Evolutionary conservation across 2,888 invertebrate genomes (phyloP).

Genomic region (Epinotia bilunana): DNA sequence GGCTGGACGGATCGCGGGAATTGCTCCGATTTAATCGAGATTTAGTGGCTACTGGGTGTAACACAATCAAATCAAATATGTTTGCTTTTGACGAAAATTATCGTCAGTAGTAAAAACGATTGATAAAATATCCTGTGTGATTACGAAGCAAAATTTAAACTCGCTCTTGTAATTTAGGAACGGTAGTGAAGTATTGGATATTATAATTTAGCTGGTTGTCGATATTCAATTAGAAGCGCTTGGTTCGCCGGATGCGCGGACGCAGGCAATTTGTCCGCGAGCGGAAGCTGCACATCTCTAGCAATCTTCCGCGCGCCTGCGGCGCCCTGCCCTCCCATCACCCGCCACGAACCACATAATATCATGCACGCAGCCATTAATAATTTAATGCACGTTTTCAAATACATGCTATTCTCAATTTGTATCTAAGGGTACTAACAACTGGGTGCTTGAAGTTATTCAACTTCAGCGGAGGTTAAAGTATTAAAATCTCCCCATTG

Average conservation of each 20-base stretch:
- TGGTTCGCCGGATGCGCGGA: slow-evolving; percentile 60
- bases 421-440: not conserved
- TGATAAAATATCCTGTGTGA: slow-evolving; percentile 25
- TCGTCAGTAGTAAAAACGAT: slow-evolving; percentile 1
- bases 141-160: slow-evolving; percentile 3
- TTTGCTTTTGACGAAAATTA: slow-evolving; percentile 35
- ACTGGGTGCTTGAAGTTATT: not conserved
- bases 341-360: slow-evolving; percentile 27
- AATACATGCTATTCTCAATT: slow-evolving; percentile 18
- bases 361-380: slow-evolving; percentile 44
- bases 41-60: slow-evolving; percentile 69
- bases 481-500: not conserved
- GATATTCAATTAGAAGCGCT: slow-evolving; percentile 66
- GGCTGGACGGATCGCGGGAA: slow-evolving; percentile 78
- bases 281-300: slow-evolving; percentile 73
- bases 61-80: slow-evolving; percentile 46
- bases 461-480: not conserved
- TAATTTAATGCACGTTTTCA: slow-evolving; percentile 40
- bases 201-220: slow-evolving; percentile 52
- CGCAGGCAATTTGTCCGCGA: slow-evolving; percentile 67
- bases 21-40: slow-evolving; percentile 78
- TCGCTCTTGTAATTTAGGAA: slow-evolving; percentile 51
- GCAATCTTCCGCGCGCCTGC: slow-evolving; percentile 57
- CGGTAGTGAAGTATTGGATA: slow-evolving; percentile 52
- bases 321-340: slow-evolving; percentile 25